Base-by-base conservation (phyloP, 2,888 invertebrate genomes). In the Panopea generosa region DNA sequence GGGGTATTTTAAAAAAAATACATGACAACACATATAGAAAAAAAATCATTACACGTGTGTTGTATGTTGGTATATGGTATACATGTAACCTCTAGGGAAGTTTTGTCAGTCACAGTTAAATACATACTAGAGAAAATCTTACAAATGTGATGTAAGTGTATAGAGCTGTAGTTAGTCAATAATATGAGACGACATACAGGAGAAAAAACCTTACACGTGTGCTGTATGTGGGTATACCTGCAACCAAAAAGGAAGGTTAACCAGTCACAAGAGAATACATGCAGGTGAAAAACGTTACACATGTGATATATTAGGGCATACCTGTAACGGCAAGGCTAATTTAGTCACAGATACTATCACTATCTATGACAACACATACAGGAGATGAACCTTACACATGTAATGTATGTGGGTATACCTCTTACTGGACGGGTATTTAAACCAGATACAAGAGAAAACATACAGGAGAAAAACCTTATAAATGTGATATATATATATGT, bases 361-460 rank as follows among this genome's bases (percentile, higher is more conserved):
- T 14, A 9, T 14, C 6, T 6, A 49, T 9, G n/a, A n/a, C 14
- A 18, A n/a, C n/a, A n/a, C n/a, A n/a, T n/a, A n/a, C n/a, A n/a
- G n/a, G n/a, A n/a, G n/a, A 49, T n/a, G n/a, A 49, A 18, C 49
- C 49, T n/a, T 18, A 49, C 18, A 49, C 6, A 18, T 49, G 49
- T 49, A 18, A 49, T 18, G 18, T 11, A 11, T n/a, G 49, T 49
- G 49, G n/a, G n/a, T 49, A 49, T 49, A 18, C 49, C 7, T 49
- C 6, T 49, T 14, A 7, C 7, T 7, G 6, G 7, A 49, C 7
- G 7, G 9, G 16, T 40, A 16, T 16, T 16, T 40, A n/a, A n/a
- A n/a, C n/a, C n/a, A n/a, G n/a, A 49, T 18, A 49, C 7, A 49
- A 49, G 49, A 18, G n/a, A n/a, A 49, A 9, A 49, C 18, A 49